These are phyloP conservation scores for Carterocephalus palaemon DNA, from an alignment of 2,888 invertebrate species.

Conservation along the genomic window DNA sequence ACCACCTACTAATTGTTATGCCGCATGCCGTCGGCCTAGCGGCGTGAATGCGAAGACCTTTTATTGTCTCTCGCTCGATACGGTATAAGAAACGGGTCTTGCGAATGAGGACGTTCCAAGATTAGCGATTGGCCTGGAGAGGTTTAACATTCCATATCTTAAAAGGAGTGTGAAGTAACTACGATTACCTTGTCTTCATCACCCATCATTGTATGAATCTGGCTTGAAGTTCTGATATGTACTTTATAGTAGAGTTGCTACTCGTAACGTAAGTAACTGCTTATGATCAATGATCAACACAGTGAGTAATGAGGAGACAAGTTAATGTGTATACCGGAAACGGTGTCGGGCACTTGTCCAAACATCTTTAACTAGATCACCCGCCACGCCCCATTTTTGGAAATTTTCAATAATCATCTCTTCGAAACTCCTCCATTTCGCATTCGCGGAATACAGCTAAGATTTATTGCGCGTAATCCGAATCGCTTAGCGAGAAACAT, in stretches of 20 bases:
- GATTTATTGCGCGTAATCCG: constrained; percentile 46
- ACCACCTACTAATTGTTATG: constrained; percentile 15
- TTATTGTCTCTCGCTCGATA: constrained; percentile 12
- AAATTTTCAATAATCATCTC: constrained; percentile 12
- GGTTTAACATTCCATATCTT: too few relatives aligned
- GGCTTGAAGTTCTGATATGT: too few relatives aligned
- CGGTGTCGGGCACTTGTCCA: constrained; percentile 28
- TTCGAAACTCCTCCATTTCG: neutral
- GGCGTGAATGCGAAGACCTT: constrained; percentile 19
- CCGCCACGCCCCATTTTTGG: constrained; percentile 28
- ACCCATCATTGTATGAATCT: too few relatives aligned
- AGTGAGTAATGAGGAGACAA: neutral
- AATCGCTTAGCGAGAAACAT: constrained; percentile 26
- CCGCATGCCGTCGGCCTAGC: constrained; percentile 9
- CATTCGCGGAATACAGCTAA: constrained; percentile 39
- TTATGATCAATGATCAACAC: too few relatives aligned
- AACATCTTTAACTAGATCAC: constrained; percentile 27
- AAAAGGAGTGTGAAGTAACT: too few relatives aligned
- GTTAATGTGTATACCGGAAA: neutral
- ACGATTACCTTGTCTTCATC: too few relatives aligned
- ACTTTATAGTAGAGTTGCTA: too few relatives aligned
- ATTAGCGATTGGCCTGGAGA: constrained; percentile 11
- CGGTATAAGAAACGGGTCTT: constrained; percentile 7
- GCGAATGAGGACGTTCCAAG: constrained; percentile 8
- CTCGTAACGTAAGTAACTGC: too few relatives aligned